A percentile compares a stretch with the other conserved stretches of the same genome.
Conservation (phyloP, 2,797 vertebrate species). For the Paratrypauchen microcephalus region DNA sequence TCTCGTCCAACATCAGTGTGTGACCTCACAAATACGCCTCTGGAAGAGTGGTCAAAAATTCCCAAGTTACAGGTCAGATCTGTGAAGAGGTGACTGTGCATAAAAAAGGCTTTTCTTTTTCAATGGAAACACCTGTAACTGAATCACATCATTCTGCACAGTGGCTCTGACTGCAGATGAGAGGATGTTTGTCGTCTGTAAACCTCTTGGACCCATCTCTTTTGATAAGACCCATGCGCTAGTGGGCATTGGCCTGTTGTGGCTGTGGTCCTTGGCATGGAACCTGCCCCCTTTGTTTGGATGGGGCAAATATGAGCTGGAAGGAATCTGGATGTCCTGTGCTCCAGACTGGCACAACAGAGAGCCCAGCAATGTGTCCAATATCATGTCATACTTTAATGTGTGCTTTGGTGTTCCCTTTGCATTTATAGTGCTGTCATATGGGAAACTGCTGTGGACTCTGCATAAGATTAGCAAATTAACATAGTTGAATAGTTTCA, state of each 20-base stretch:
- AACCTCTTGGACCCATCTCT: slow-evolving; percentile 67
- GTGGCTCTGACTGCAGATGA: slow-evolving; percentile 77
- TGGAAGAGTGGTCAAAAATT: too few relatives aligned
- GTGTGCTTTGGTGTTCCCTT: slow-evolving; percentile 79
- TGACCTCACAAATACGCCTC: too few relatives aligned
- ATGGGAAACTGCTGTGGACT: slow-evolving; percentile 72
- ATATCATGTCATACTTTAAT: slow-evolving; percentile 74
- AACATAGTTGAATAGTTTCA: neutral
- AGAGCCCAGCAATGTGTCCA: slow-evolving; percentile 72
- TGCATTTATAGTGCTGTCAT: slow-evolving; percentile 68
- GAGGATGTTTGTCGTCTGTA: slow-evolving; percentile 75
- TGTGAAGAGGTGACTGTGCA: too few relatives aligned
- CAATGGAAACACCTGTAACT: too few relatives aligned
- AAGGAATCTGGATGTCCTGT: slow-evolving; percentile 79
- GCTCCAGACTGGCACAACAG: slow-evolving; percentile 77
- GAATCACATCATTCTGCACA: slow-evolving; percentile 74
- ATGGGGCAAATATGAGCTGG: slow-evolving; percentile 79
- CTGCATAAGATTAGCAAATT: slow-evolving; percentile 67
- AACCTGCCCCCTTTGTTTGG: slow-evolving; percentile 77
- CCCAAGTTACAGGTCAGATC: too few relatives aligned
- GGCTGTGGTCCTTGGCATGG: slow-evolving; percentile 80
- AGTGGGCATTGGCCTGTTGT: slow-evolving; percentile 65
- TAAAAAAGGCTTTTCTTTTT: too few relatives aligned
- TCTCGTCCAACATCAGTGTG: too few relatives aligned
- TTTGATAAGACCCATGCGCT: slow-evolving; percentile 68